phyloP scores from a whole-genome alignment of 2,113 vertebrate species.

The Hippopotamus amphibius region DNA sequence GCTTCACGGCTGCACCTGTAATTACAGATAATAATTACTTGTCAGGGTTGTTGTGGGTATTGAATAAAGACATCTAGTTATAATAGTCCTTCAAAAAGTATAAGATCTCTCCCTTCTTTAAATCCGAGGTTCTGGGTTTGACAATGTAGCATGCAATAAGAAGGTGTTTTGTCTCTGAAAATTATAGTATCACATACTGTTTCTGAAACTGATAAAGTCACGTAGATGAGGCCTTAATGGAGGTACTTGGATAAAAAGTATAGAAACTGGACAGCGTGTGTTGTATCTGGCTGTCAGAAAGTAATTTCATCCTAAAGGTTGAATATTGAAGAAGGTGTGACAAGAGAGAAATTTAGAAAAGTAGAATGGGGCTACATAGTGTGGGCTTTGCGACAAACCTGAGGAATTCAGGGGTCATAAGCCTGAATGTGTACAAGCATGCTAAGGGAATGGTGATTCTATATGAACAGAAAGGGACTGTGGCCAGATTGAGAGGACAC shows the following conservation, averaged over 20 bases:
- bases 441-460: not conserved
- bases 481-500: not conserved
- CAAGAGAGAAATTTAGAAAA: not conserved
- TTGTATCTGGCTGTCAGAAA: not conserved
- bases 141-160: not conserved
- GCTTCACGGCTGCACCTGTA: not conserved
- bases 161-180: conserved; percentile 38
- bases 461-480: not conserved
- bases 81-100: not conserved
- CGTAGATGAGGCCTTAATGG: not conserved
- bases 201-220: conserved; percentile 19
- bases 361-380: not conserved
- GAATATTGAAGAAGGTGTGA: not conserved
- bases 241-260: not conserved
- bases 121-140: not conserved
- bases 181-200: not conserved
- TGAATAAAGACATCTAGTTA: not conserved
- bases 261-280: not conserved
- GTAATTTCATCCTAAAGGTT: not conserved
- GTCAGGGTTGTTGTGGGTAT: not conserved
- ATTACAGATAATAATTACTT: conserved; percentile 1
- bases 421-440: not conserved
- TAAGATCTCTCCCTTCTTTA: not conserved
- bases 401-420: not conserved
- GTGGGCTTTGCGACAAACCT: not conserved